phyloP scores from a whole-genome alignment of 2,888 invertebrate species.

The Baronia brevicornis region DNA sequence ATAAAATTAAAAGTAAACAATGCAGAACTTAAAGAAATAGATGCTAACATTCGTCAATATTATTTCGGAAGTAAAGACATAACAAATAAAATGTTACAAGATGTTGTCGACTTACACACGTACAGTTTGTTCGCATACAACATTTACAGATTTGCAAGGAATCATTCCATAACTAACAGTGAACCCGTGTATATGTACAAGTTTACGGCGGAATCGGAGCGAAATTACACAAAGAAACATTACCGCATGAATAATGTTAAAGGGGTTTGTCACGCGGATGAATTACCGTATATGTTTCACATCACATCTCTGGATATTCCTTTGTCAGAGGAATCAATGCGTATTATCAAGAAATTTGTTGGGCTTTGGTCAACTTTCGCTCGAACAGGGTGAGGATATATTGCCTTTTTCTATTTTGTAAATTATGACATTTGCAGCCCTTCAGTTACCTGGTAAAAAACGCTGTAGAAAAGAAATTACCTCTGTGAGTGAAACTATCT shows the following conservation, averaged over 20 bases:
- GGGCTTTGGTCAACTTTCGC: slow-evolving; percentile 58
- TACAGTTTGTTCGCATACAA: slow-evolving; percentile 53
- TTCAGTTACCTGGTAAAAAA: no score
- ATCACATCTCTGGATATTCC: slow-evolving; percentile 49
- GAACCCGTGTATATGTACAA: slow-evolving; percentile 52
- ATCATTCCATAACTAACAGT: slow-evolving; percentile 29
- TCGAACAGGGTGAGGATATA: slow-evolving; percentile 43
- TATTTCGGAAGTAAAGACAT: slow-evolving; percentile 47
- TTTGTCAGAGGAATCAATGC: slow-evolving; percentile 43
- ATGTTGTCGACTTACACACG: slow-evolving; percentile 44
- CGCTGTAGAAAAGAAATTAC: no score
- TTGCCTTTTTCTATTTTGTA: neutral
- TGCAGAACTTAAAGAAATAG: slow-evolving; percentile 33
- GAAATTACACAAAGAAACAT: slow-evolving; percentile 48
- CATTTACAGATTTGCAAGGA: slow-evolving; percentile 49
- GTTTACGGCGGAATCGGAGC: slow-evolving; percentile 54
- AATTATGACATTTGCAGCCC: neutral
- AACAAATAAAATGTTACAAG: slow-evolving; percentile 36
- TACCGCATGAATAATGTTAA: slow-evolving; percentile 48
- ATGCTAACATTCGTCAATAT: slow-evolving; percentile 44
- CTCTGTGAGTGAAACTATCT: no score
- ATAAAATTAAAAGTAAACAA: slow-evolving; percentile 44
- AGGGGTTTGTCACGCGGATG: slow-evolving; percentile 64
- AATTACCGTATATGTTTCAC: slow-evolving; percentile 54
- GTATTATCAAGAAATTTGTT: slow-evolving; percentile 41